Conservation (phyloP, 2,113 vertebrate species). For the Synodontis membranacea region DNA sequence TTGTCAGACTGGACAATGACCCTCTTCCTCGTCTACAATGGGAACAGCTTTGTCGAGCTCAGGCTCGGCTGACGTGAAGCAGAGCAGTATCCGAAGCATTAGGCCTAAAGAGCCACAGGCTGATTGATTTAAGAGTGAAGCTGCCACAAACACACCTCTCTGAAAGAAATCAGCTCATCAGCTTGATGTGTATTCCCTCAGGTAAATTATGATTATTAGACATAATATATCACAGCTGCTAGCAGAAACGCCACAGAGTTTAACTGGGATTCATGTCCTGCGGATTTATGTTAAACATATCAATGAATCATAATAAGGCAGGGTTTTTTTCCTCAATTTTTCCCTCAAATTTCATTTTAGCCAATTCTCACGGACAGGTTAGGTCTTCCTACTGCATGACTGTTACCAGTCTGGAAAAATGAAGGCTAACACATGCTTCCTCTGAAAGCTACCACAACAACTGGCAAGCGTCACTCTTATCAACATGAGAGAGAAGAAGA, state of each 20-base stretch:
- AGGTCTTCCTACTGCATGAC: not conserved
- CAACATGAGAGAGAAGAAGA: not conserved
- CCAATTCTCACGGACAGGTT: not conserved
- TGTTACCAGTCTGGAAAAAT: not conserved
- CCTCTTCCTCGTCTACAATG: constrained; percentile 33
- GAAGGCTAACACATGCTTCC: not conserved
- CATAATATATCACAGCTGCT: constrained; percentile 37
- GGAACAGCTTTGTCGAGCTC: constrained; percentile 26
- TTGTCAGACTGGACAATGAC: constrained; percentile 34
- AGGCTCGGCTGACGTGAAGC: constrained; percentile 32
- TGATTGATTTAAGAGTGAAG: constrained; percentile 8
- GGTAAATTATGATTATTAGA: constrained; percentile 45
- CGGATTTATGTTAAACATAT: not conserved
- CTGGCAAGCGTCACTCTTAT: not conserved
- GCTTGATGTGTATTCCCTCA: constrained; percentile 16
- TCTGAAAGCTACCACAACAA: not conserved
- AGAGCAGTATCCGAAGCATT: not conserved
- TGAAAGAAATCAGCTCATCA: not conserved
- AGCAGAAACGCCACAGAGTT: not conserved
- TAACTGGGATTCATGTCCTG: not conserved
- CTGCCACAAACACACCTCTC: not conserved
- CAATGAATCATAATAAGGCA: not conserved
- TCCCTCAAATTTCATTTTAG: not conserved
- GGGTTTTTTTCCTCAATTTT: not conserved
- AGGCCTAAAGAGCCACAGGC: not conserved